These are phyloP conservation scores for Antrozous pallidus DNA, from an alignment of 2,797 vertebrate genomes.

Conservation along the genomic window DNA sequence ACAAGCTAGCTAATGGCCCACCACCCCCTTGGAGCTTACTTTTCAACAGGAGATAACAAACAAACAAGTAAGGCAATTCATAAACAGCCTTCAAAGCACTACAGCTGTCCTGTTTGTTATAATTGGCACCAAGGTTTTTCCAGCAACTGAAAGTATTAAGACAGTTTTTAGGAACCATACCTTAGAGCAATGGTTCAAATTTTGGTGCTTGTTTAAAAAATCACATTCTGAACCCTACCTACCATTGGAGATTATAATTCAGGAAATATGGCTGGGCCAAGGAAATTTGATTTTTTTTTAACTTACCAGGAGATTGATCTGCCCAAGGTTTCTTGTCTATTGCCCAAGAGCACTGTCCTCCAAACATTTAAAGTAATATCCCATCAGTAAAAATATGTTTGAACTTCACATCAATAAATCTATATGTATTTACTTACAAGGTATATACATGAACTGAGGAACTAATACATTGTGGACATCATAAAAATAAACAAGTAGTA, in stretches of 20 bases:
- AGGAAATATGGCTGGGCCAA: neutral
- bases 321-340: neutral
- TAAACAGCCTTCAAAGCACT: slow-evolving; percentile 8
- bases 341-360: neutral
- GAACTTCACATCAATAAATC: neutral
- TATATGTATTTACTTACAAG: neutral
- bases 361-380: slow-evolving; percentile 11
- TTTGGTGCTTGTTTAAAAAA: neutral
- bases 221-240: neutral
- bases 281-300: neutral
- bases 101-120: neutral
- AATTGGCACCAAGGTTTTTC: neutral
- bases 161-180: neutral
- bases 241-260: neutral
- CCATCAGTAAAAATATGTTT: neutral
- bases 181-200: neutral
- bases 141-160: neutral
- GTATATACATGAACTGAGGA: neutral
- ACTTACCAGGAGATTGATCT: neutral
- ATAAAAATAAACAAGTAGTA: slow-evolving; percentile 7
- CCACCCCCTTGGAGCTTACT: neutral
- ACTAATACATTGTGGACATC: neutral
- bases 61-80: neutral
- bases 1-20: neutral
- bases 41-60: slow-evolving; percentile 5